Evolutionary conservation across 1,140 invertebrate species (phyloP), one percentile per base, ranked within the genome.

Genomic region (Drosophila littoralis): DNA sequence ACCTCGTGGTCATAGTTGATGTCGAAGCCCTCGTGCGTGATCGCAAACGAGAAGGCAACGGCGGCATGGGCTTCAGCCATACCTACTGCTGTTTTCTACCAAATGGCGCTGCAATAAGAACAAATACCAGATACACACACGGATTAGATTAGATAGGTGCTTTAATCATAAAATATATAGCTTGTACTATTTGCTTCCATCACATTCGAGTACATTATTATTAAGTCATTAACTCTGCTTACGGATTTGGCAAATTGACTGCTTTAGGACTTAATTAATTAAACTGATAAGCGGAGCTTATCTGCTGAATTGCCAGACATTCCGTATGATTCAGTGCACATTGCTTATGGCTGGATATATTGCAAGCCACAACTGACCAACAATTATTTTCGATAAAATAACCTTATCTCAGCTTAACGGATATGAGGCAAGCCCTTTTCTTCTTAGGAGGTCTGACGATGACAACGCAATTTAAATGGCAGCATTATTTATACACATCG

Each of bases 1-100:
- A 99, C 97, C 93, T 99, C 98, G 71, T 97, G 94, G 91, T 99
- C 98, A 92, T 99, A 98, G 92, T 99, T 98, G 28, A 99, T 97
- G 89, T 99, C 96, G 94, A 98, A 97, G 81, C 98, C 98, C 92
- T 99, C 99, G 91, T 99, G 98, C 52, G 98, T 98, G 71, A 99
- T 97, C 32, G 97, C 95, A 93, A 99, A 99, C 57, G 97, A 98
- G 93, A 99, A 99, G 46, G 98, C 98, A 52, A 99, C 98, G 75
- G 98, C 98, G 61, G 97, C 96, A 94, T 99, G 98, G 67, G 98
- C 98, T 96, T 99, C 98, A 90, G 98, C 98, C 98, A 99, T 99
- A 59, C 60, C 84, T 70, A 73, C 28, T 51, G 50, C 42, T 42
- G 48, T 36, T 42, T 61, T 40, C 32, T 33, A 40, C 12, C 57